phyloP scores from a whole-genome alignment of 2,888 invertebrate genomes.

The Blomia tropicalis region DNA sequence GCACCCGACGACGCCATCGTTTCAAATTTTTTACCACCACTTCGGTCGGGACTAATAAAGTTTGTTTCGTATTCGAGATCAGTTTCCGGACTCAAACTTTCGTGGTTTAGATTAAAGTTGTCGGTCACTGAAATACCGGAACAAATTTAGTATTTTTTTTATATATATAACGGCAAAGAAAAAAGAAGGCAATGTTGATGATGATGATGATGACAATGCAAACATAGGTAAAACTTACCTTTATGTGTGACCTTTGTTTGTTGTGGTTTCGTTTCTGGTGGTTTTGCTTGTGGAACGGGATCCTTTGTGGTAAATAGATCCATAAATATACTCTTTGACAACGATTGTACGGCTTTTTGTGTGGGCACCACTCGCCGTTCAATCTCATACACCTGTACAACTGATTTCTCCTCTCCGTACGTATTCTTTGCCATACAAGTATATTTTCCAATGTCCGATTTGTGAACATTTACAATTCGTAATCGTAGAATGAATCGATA shows the following conservation, averaged over 20 bases:
- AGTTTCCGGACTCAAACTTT: neutral
- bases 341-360: neutral
- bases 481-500: slow-evolving; percentile 14
- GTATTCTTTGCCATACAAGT: slow-evolving; percentile 86
- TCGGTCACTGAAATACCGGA: neutral
- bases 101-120: neutral
- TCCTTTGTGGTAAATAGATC: neutral
- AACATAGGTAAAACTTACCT: neutral
- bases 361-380: neutral
- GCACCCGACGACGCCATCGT: neutral
- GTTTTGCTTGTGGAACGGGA: too few relatives aligned
- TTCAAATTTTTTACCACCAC: too few relatives aligned
- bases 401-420: slow-evolving; percentile 78
- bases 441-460: slow-evolving; percentile 27
- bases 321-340: neutral
- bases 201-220: neutral
- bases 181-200: neutral
- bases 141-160: too few relatives aligned
- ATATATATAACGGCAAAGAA: too few relatives aligned
- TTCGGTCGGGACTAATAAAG: neutral
- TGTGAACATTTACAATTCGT: neutral
- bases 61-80: neutral
- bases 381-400: slow-evolving; percentile 60
- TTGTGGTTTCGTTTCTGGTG: too few relatives aligned
- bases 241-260: neutral